Conservation (phyloP, 1,140 invertebrate species). For the Tribolium castaneum region DNA sequence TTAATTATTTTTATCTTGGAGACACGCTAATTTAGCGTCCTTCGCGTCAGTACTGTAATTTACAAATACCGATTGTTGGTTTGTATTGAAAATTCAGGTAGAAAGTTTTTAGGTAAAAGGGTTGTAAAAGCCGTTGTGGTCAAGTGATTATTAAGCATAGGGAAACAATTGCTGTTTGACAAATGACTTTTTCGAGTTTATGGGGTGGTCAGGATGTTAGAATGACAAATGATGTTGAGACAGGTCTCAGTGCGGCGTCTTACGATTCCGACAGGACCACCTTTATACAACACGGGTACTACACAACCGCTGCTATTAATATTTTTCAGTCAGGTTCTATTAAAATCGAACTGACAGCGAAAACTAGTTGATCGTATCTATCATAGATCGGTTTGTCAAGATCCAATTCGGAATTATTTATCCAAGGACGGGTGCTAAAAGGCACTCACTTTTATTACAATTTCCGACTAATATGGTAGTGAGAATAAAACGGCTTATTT, state of each 20-base stretch:
- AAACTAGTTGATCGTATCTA: slow-evolving; percentile 21
- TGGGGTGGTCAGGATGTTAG: slow-evolving; percentile 53
- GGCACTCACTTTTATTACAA: not conserved
- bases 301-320: slow-evolving; percentile 55
- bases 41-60: slow-evolving; percentile 4
- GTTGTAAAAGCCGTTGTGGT: slow-evolving; percentile 50
- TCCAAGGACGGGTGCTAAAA: not conserved
- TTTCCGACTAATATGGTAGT: not conserved
- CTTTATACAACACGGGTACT: slow-evolving; percentile 51
- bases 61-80: not conserved
- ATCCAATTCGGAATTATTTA: not conserved
- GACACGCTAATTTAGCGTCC: slow-evolving; percentile 1
- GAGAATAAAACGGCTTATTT: not conserved
- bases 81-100: slow-evolving; percentile 12
- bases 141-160: slow-evolving; percentile 52
- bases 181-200: slow-evolving; percentile 57
- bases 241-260: slow-evolving; percentile 53
- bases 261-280: slow-evolving; percentile 53
- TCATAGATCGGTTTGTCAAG: not conserved
- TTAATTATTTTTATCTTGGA: slow-evolving; percentile 13
- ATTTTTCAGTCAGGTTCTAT: slow-evolving; percentile 46
- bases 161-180: slow-evolving; percentile 57
- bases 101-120: slow-evolving; percentile 42
- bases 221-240: slow-evolving; percentile 59
- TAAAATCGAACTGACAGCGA: slow-evolving; percentile 30